Conservation (phyloP, 2,113 vertebrate genomes). For the Vimba vimba region DNA sequence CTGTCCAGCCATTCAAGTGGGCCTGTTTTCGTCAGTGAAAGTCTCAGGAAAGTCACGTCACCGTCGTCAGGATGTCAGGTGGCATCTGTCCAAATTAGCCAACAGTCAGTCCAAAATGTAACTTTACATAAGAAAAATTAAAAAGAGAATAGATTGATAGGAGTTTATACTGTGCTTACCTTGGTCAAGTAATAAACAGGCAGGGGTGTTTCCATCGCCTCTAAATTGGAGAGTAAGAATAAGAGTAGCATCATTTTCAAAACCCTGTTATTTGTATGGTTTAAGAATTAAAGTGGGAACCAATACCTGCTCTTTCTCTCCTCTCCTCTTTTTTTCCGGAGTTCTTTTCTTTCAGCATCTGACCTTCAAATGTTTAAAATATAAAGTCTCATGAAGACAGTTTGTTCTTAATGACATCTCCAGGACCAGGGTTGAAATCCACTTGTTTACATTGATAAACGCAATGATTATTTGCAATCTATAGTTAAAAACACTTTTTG, state of each 20-base stretch:
- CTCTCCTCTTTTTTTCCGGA: neutral
- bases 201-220: neutral
- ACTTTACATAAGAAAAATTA: neutral
- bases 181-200: neutral
- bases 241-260: neutral
- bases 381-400: neutral
- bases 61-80: neutral
- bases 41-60: neutral
- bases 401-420: neutral
- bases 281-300: neutral
- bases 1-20: neutral
- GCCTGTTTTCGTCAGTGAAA: neutral
- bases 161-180: neutral
- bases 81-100: slow-evolving; percentile 2
- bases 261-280: neutral
- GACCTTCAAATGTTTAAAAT: neutral
- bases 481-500: neutral
- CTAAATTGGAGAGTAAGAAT: neutral
- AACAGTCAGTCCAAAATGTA: neutral
- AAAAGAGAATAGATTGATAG: neutral
- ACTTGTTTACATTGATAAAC: neutral
- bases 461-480: neutral
- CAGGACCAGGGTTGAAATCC: neutral
- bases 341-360: neutral
- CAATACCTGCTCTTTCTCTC: neutral